Conservation (phyloP, 2,888 invertebrate species). For the Diloba caeruleocephala region DNA sequence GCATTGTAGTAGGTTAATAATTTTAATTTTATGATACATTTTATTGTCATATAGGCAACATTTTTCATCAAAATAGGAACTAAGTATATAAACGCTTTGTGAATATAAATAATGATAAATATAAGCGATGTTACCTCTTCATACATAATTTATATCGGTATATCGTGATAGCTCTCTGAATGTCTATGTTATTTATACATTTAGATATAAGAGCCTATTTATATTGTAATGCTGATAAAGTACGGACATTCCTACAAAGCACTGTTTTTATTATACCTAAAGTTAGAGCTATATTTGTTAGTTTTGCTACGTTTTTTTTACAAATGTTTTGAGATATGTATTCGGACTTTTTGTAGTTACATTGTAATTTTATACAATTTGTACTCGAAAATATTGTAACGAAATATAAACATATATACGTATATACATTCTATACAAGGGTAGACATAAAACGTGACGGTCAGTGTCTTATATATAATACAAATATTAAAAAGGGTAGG, state of each 20-base stretch:
- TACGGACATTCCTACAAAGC: conserved; percentile 50
- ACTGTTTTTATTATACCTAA: conserved; percentile 43
- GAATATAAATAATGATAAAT: conserved; percentile 7
- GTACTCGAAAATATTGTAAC: conserved; percentile 13
- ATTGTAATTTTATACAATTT: conserved; percentile 20
- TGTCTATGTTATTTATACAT: conserved; percentile 33
- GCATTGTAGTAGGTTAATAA: no score
- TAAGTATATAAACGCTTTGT: conserved; percentile 10
- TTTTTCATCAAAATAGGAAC: not conserved
- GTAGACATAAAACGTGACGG: conserved; percentile 20
- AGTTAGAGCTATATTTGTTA: conserved; percentile 41
- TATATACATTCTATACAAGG: not conserved
- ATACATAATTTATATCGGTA: conserved; percentile 9
- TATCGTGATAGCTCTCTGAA: conserved; percentile 49
- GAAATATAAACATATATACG: not conserved
- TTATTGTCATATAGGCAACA: not conserved
- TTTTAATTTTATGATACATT: no score
- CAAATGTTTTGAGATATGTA: conserved; percentile 43
- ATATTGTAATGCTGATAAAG: conserved; percentile 32
- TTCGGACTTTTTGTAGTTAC: conserved; percentile 39
- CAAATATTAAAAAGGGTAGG: not conserved
- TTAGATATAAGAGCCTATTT: conserved; percentile 34
- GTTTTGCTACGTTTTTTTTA: conserved; percentile 50
- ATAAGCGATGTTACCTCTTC: conserved; percentile 13
- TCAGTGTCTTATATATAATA: conserved; percentile 28